Percentiles rank a stretch among this genome's conserved stretches.
These are phyloP conservation scores for Caracal caracal DNA, from an alignment of 2,113 vertebrate species.

Conservation along the genomic window DNA sequence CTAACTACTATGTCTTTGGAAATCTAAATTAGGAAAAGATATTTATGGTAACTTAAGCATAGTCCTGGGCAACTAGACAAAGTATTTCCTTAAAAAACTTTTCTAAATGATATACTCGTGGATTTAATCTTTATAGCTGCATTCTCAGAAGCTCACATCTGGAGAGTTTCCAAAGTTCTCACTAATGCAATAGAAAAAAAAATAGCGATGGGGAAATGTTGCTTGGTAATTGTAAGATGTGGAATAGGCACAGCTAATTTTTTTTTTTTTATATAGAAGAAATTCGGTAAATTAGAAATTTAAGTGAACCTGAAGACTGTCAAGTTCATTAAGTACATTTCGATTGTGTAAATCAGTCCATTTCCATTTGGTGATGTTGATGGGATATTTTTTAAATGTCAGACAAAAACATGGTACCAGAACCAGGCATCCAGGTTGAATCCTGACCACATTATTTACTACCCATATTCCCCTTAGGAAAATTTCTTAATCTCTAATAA, in stretches of 20 bases:
- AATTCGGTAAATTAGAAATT: slow-evolving; percentile 1
- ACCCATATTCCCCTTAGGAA: neutral
- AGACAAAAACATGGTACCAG: neutral
- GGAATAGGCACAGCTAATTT: neutral
- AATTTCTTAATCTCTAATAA: neutral
- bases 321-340: neutral
- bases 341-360: neutral
- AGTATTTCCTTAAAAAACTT: neutral
- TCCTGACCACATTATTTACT: neutral
- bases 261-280: slow-evolving; percentile 1
- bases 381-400: neutral
- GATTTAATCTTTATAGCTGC: neutral
- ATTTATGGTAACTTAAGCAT: neutral
- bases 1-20: neutral
- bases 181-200: neutral
- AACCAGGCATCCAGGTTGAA: neutral
- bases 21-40: neutral
- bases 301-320: neutral
- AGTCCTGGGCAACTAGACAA: neutral
- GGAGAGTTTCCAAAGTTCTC: slow-evolving; percentile 1
- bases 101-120: neutral
- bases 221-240: neutral
- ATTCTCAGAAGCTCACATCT: neutral
- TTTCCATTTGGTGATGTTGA: neutral
- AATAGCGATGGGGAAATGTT: neutral